Evolutionary conservation across 92 coral and sea anemone genomes (phyloP).

Genomic region (Phenganax stokvisi): DNA sequence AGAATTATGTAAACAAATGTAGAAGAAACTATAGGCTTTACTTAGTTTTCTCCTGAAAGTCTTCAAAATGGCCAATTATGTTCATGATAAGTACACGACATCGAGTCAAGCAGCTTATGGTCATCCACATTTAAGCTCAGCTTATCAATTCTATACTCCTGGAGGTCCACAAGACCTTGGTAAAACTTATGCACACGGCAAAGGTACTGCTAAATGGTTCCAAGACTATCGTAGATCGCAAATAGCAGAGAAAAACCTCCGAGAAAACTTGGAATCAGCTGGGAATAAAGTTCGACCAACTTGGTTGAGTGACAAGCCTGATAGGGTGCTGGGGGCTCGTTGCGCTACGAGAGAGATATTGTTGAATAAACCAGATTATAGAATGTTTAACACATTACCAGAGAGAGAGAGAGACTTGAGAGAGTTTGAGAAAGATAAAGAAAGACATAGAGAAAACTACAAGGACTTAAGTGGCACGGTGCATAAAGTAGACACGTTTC

Average conservation of each 20-base stretch:
- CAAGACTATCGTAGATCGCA: slow-evolving; percentile 86
- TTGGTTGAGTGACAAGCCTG: slow-evolving; percentile 80
- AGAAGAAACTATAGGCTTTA: neutral
- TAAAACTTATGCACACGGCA: slow-evolving; percentile 51
- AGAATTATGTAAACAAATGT: neutral
- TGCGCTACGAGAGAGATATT: slow-evolving; percentile 69
- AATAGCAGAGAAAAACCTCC: slow-evolving; percentile 58
- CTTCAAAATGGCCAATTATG: slow-evolving; percentile 70
- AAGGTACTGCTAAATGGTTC: slow-evolving; percentile 85
- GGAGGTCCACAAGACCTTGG: slow-evolving; percentile 58
- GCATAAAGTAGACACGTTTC: slow-evolving; percentile 66
- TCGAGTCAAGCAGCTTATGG: slow-evolving; percentile 73
- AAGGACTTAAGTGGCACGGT: slow-evolving; percentile 70
- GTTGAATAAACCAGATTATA: slow-evolving; percentile 63
- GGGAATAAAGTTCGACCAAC: slow-evolving; percentile 79
- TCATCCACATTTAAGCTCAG: slow-evolving; percentile 70
- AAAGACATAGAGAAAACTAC: slow-evolving; percentile 81
- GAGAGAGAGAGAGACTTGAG: slow-evolving; percentile 90
- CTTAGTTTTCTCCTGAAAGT: neutral
- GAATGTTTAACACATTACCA: slow-evolving; percentile 71
- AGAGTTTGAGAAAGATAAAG: slow-evolving; percentile 57
- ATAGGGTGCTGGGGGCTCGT: slow-evolving; percentile 76
- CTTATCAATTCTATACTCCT: slow-evolving; percentile 70
- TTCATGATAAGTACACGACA: slow-evolving; percentile 60
- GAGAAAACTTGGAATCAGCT: slow-evolving; percentile 54